Evolutionary conservation across 2,797 vertebrate genomes (phyloP).

Genomic region (Prionace glauca): DNA sequence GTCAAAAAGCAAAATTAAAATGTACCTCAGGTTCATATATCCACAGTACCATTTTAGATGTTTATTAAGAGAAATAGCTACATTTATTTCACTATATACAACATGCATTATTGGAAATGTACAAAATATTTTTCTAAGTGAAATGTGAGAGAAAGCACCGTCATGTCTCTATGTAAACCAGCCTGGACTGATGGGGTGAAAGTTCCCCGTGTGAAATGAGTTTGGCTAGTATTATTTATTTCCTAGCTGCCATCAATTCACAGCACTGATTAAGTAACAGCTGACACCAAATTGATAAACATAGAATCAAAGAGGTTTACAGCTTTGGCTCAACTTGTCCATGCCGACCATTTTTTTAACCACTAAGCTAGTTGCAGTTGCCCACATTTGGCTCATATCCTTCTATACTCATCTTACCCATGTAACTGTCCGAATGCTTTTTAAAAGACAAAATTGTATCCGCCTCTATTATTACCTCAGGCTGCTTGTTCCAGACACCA

Average conservation of each 20-base stretch:
- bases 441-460: too few relatives aligned
- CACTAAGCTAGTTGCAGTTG: too few relatives aligned
- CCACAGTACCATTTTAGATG: not conserved
- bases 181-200: not conserved
- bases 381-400: too few relatives aligned
- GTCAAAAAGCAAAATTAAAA: not conserved
- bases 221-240: not conserved
- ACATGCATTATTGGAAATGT: not conserved
- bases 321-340: too few relatives aligned
- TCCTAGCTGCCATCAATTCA: not conserved
- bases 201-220: not conserved
- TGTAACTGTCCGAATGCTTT: too few relatives aligned
- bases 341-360: too few relatives aligned
- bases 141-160: not conserved
- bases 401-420: too few relatives aligned
- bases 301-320: too few relatives aligned
- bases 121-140: not conserved
- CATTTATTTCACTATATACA: not conserved
- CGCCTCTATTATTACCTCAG: too few relatives aligned
- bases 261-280: not conserved
- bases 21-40: not conserved
- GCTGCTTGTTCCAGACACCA: too few relatives aligned
- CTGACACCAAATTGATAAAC: not conserved
- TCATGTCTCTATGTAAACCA: not conserved
- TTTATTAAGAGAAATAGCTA: not conserved